Base-by-base conservation (phyloP, 2,797 vertebrate species). In the Galago senegalensis region DNA sequence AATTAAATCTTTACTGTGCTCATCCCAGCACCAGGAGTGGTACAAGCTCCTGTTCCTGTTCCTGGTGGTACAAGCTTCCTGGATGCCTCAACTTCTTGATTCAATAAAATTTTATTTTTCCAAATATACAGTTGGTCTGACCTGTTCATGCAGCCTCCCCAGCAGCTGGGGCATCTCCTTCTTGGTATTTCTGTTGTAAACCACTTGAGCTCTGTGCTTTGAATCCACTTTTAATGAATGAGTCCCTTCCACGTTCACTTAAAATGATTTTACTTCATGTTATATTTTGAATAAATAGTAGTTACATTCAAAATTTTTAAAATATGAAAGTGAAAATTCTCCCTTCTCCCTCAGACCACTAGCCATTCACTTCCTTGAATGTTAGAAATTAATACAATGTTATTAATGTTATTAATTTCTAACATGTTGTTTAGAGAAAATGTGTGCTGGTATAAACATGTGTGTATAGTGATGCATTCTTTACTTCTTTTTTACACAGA, bases 281-380 rank as follows among this genome's bases (percentile, higher is more conserved):
- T 84, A 65, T 31, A 58, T 92, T 92, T 87, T 95, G 67, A 95
- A 72, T 90, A 94, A 89, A 40, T 69, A 92, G 58, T 67, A 81
- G 72, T 89, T 60, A 70, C 34, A 63, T 67, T 88, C 46, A 92
- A 87, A 27, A 46, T 53, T 87, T 56, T 92, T 63, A 13, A 70
- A 91, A 69, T 83, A 84, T 20, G 37, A 73, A 86, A 88, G n/a
- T 79, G 58, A 83, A 40, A 91, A 80, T 81, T 83, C 67, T 89
- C 46, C 58, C 53, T 91, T 25, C 43, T 73, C 49, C 29, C 29
- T 79, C 56, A 79, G 61, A 43, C 23, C 7, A 13, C 27, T 79
- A 89, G 83, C 23, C 40, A 91, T 56, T 81, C 20, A 5, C 40
- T 91, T 69, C 27, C 4, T 43, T 43, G 40, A 6, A 43, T 43